Conservation (phyloP, 2,888 invertebrate species). For the Heliconius ismenius region DNA sequence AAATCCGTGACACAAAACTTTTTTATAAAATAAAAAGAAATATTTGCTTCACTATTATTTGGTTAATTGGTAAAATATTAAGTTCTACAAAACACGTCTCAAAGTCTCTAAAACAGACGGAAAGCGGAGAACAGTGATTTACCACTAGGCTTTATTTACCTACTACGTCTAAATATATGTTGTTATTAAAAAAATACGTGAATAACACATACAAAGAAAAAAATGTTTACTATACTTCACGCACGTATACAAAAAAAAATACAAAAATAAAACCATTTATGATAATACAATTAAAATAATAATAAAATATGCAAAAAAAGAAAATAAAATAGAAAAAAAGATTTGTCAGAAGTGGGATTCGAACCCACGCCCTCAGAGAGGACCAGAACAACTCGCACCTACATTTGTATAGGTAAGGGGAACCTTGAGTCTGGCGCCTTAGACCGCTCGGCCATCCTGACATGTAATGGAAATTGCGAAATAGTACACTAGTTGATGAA, state of each 20-base stretch:
- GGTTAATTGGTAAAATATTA: too few species aligned
- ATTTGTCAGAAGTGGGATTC: constrained; percentile 90
- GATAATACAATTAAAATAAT: constrained; percentile 4
- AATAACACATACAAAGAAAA: not conserved
- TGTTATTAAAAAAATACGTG: not conserved
- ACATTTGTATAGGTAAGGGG: constrained; percentile 79
- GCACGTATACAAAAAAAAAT: not conserved
- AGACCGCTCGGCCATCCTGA: constrained; percentile 95
- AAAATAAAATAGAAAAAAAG: constrained; percentile 57
- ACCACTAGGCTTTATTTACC: not conserved
- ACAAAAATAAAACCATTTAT: not conserved
- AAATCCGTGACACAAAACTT: not conserved
- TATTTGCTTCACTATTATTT: too few species aligned
- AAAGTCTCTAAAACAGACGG: too few species aligned
- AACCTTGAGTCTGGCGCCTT: constrained; percentile 87
- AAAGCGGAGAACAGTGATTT: not conserved
- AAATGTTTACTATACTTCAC: not conserved
- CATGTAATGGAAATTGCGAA: constrained; percentile 50
- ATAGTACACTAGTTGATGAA: constrained; percentile 23
- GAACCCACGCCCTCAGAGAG: constrained; percentile 91
- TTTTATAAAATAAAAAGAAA: not conserved
- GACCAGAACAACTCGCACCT: constrained; percentile 87
- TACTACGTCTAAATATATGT: not conserved
- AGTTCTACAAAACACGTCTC: too few species aligned
- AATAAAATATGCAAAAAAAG: constrained; percentile 7